Base-by-base conservation (phyloP, 2,797 vertebrate species). In the Gymnocypris eckloni region DNA sequence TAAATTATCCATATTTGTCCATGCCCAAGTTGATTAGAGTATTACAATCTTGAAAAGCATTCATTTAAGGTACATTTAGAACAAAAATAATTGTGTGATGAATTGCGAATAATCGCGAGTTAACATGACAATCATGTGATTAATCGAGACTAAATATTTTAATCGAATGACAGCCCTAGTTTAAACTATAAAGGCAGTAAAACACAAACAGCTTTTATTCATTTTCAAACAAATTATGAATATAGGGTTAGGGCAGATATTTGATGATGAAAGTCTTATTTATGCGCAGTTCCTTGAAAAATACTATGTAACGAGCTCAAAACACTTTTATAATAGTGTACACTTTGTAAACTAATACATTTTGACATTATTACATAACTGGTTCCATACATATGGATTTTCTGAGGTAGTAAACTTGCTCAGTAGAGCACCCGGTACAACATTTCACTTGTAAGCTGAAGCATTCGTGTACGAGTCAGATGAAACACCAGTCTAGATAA, bases 391-490 rank as follows among this genome's bases (percentile, higher is more conserved):
- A 20, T 22, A 3, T 39, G 1, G 10, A 5, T 39, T 39, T 56
- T 77, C 50, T 37, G 18, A 15, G 39, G 3, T 2, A 22, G 50
- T 76, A 13, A 76, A 54, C 10, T 3, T 56, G 50, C 50, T 56
- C 1, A 0, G 6, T 7, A 77, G 50, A 6, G 3, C 50, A 37
- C 7, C 50, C 4, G 33, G 6, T 22, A 12, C 72, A 37, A 9
- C 9, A 76, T 7, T 33, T 9, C 15, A 12, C 8, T 37, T 1
- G 6, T 39, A 2, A 37, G 37, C 10, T 39, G 11, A 37, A 54
- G 3, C 9, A 1, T 16, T 52, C 9, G 0, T 15, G 9, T 20
- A 10, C 0, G 0, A 73, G n/a, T 75, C 48, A 2, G 1, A 11
- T 15, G 11, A 56, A 77, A 77, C 33, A 54, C 1, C 1, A 37